These are phyloP conservation scores for Lysiphlebus fabarum DNA, from an alignment of 1,140 invertebrate genomes.

Conservation along the genomic window DNA sequence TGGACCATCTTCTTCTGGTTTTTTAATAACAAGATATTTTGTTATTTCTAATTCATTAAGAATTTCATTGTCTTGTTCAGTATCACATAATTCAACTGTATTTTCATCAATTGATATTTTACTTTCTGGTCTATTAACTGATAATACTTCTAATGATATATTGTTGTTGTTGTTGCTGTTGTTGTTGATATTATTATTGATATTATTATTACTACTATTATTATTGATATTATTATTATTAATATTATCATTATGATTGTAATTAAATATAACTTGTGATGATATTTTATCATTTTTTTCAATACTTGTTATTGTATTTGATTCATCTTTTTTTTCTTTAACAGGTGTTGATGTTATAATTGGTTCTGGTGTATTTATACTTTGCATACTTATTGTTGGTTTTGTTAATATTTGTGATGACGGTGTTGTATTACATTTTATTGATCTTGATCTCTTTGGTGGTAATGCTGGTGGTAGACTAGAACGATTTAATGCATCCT, in stretches of 20 bases:
- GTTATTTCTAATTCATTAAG: conserved; percentile 79
- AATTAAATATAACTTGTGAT: conserved; percentile 22
- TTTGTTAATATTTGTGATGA: conserved; percentile 47
- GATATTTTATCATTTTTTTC: conserved; percentile 42
- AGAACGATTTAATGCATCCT: conserved; percentile 44
- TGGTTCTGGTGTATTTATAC: conserved; percentile 41
- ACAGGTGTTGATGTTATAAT: conserved; percentile 46
- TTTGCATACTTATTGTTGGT: conserved; percentile 43
- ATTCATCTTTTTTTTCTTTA: conserved; percentile 37
- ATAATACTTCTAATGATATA: conserved; percentile 36
- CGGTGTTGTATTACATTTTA: conserved; percentile 50
- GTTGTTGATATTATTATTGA: conserved; percentile 13
- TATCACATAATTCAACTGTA: conserved; percentile 46
- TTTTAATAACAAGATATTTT: conserved; percentile 74
- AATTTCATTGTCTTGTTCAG: conserved; percentile 53
- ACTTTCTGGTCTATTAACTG: conserved; percentile 42
- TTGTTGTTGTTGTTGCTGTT: conserved; percentile 34
- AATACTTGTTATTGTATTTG: conserved; percentile 18
- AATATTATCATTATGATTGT: conserved; percentile 15
- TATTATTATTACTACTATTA: conserved; percentile 11
- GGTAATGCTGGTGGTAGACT: conserved; percentile 72
- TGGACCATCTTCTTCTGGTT: conserved; percentile 76
- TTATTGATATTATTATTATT: not conserved
- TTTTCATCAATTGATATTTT: conserved; percentile 49
- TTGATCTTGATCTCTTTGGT: conserved; percentile 64